Base-by-base conservation (phyloP, 2,797 vertebrate genomes). In the Lycodopsis pacificus region DNA sequence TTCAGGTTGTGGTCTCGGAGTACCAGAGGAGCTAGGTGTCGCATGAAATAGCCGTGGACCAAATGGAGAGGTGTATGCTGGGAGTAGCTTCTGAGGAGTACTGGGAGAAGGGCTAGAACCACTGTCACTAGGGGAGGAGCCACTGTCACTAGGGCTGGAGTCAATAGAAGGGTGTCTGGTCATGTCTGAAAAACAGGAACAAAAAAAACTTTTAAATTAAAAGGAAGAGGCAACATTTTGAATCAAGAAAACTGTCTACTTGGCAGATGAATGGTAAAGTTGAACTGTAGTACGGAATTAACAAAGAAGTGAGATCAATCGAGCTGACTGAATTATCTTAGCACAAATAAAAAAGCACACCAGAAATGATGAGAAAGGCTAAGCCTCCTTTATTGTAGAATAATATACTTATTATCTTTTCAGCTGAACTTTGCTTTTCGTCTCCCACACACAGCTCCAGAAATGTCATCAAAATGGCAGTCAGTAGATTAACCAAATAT, bases 1-100 rank as follows among this genome's bases (percentile, higher is more conserved):
- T 90, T 99, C 98, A 0, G 98, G 98, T 19, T 97, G 98, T 36
- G 97, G 98, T 73, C 98, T 95, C 78, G 95, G 90, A 13, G 94
- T 93, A 20, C 88, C 95, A 69, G 94, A 92, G 30, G 92, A 91
- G 59, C 89, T 93, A 5, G 93, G 94, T 77, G 82, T 94, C 36
- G 91, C 88, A 76, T 93, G 91, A 77, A 94, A 91, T 63, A 96
- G 68, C 14, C 95, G 87, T 22, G 95, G 94, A 48, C 95, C 95
- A 81, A 96, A 96, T 15, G 86, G 94, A 67, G 94, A 89, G 20
- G 89, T 94, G 87, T 84, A 91, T 82, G 92, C 84, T 79, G 94
- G 94, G 67, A 96, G 91, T n/a, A 94, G 91, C 82, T 95, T 95
- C 68, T 95, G 92, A 5, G 96, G 94, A n/a, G 90, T 96, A 71